These are phyloP conservation scores for Cecidostiba fungosa DNA, from an alignment of 2,888 invertebrate genomes.

Conservation along the genomic window DNA sequence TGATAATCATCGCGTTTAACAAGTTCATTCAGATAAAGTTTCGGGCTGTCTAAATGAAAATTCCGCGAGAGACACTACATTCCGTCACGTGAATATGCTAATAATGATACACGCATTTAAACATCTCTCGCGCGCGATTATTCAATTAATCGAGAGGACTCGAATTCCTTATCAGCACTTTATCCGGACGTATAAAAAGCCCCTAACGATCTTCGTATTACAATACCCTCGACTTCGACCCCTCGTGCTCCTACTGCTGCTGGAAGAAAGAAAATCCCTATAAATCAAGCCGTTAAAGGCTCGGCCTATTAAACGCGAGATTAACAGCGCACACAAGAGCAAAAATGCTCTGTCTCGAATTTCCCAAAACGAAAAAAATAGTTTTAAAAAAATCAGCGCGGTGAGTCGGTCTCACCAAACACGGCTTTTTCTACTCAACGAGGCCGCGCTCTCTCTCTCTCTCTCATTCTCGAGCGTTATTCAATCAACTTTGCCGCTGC, in stretches of 20 bases:
- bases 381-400: not conserved
- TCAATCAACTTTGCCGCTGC: not conserved
- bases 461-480: too few species aligned
- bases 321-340: not conserved
- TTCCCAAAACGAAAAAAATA: not conserved
- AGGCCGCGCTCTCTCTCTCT: too few species aligned
- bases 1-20: constrained; percentile 21
- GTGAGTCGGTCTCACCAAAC: not conserved
- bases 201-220: constrained; percentile 14
- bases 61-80: not conserved
- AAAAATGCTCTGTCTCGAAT: not conserved
- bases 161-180: constrained; percentile 14
- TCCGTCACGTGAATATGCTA: not conserved
- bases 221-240: constrained; percentile 20
- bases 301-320: constrained; percentile 5
- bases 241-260: not conserved
- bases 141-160: constrained; percentile 6
- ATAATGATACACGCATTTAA: not conserved
- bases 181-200: constrained; percentile 15
- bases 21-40: constrained; percentile 14
- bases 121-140: not conserved
- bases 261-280: constrained; percentile 9
- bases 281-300: constrained; percentile 12
- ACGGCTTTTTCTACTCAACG: constrained; percentile 14
- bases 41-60: not conserved